Base-by-base conservation (phyloP, 2,888 invertebrate genomes). In the Limnephilus rhombicus region DNA sequence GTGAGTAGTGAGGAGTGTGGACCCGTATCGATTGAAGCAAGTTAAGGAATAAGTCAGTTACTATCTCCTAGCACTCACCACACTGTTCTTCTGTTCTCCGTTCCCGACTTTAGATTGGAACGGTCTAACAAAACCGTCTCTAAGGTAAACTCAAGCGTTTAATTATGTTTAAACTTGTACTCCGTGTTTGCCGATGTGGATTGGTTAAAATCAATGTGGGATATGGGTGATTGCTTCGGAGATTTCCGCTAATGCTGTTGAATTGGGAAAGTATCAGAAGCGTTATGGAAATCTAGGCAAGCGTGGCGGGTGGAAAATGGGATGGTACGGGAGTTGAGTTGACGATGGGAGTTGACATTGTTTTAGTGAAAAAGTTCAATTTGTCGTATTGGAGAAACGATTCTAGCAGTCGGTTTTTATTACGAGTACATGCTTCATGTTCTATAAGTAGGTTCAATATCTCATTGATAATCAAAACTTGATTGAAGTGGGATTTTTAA, bases 111-210 rank as follows among this genome's bases (percentile, higher is more conserved):
- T 89, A 49, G 82, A 90, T 90, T 90, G 82, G 49, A 83, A 49
- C 37, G 90, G 37, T 85, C 85, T 85, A 68, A 85, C 85, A 90
- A 53, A 90, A 83, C 85, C 90, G 24, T 85, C 90, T 90, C 90
- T 83, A 34, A 90, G 68, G 90, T 90, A 90, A 90, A 90, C 90
- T 85, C 85, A 34, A 34, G 34, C 83, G 90, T 82, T 68, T 85
- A 85, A 90, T 90, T 83, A 90, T 85, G 90, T 90, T 90, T 80
- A 90, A 90, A 85, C 90, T 82, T 81, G 68, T 31, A 80, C 37
- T 53, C 90, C 7, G 45, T 82, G 90, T 90, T 90, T 90, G 49
- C 90, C 29, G 81, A 90, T 90, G 86, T 80, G 88, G 80, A 89
- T 89, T 86, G 86, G 80, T 31, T 89, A 89, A 80, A 89, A 89